Conservation (phyloP, 2,113 vertebrate genomes). For the Bubo scandiacus region DNA sequence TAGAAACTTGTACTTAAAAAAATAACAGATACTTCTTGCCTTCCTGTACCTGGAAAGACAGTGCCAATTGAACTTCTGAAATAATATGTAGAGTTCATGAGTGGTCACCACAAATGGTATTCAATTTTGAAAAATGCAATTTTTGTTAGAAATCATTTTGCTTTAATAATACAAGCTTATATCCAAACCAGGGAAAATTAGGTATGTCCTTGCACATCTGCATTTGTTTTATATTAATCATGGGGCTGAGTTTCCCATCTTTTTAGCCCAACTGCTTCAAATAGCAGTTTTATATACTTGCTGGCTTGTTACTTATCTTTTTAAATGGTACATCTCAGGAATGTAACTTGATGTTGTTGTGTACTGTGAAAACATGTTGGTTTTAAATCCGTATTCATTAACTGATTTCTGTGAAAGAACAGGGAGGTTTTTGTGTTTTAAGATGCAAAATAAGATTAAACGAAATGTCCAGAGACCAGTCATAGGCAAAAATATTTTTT, state of each 20-base stretch:
- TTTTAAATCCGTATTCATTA: background rate
- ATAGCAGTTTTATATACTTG: background rate
- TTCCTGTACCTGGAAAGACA: background rate
- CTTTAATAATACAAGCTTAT: background rate
- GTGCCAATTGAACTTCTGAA: background rate
- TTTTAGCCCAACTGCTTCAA: background rate
- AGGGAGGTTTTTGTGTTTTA: background rate
- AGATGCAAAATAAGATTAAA: background rate
- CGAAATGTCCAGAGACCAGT: background rate
- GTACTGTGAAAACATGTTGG: background rate
- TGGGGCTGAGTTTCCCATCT: background rate
- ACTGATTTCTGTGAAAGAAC: background rate
- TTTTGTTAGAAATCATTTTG: background rate
- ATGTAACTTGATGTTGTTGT: background rate
- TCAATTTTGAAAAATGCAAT: fast-evolving
- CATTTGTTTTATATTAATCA: background rate
- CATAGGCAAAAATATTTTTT: background rate
- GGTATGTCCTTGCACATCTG: background rate
- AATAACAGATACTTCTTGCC: background rate
- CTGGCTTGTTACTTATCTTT: background rate
- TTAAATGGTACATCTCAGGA: background rate
- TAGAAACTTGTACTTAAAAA: background rate
- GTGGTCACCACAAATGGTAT: background rate
- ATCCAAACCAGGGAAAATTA: background rate
- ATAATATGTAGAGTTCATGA: background rate